phyloP scores from a whole-genome alignment of 2,797 vertebrate species.

The Bryconaethiops microstoma region DNA sequence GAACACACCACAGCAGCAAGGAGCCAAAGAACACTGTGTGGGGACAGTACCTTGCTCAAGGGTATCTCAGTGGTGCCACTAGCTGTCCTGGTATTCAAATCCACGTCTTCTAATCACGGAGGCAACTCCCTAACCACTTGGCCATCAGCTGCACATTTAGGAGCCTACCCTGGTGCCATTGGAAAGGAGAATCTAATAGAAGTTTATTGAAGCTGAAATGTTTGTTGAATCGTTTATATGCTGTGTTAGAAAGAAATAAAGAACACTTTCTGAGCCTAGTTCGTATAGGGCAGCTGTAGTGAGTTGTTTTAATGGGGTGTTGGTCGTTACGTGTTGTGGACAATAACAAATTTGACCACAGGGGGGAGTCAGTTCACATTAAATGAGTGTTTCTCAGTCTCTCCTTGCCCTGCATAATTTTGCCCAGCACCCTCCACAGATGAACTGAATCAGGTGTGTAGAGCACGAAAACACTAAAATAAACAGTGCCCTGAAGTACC shows the following conservation, averaged over 20 bases:
- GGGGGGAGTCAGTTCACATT: not conserved
- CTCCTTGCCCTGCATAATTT: not conserved
- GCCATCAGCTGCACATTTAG: too few relatives aligned
- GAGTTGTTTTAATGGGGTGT: too few relatives aligned
- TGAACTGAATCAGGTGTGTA: not conserved
- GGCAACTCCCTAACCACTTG: too few relatives aligned
- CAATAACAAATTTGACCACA: not conserved
- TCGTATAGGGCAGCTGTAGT: not conserved
- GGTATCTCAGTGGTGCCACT: too few relatives aligned
- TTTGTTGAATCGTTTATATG: not conserved
- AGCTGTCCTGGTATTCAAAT: too few relatives aligned
- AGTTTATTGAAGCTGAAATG: not conserved
- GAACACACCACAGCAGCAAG: too few relatives aligned
- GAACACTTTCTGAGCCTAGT: not conserved
- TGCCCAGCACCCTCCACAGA: not conserved
- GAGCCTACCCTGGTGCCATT: not conserved
- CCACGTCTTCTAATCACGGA: too few relatives aligned
- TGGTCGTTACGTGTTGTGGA: too few relatives aligned
- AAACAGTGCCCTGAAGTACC: not conserved
- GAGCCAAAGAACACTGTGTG: too few relatives aligned
- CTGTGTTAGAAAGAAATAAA: not conserved
- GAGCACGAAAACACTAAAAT: not conserved
- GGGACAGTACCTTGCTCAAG: not conserved
- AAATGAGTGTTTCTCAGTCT: not conserved
- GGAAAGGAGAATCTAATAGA: not conserved